Percentiles rank a stretch among this genome's conserved stretches.
These are phyloP conservation scores for Tychaedon coryphoeus DNA, from an alignment of 2,113 vertebrate species.

Conservation along the genomic window DNA sequence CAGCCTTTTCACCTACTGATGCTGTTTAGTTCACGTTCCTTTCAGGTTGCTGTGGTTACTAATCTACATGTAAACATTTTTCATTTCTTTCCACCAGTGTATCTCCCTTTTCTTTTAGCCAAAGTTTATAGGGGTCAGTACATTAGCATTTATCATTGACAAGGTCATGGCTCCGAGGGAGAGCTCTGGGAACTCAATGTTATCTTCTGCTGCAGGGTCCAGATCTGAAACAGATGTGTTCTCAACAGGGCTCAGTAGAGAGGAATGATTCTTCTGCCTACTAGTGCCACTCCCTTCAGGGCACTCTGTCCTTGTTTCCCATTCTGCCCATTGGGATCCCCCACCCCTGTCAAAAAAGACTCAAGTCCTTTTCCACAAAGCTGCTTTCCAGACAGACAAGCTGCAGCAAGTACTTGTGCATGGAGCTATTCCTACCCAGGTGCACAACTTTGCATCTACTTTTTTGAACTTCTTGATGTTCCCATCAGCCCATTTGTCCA, in stretches of 20 bases:
- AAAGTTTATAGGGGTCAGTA: background rate
- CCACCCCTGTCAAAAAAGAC: background rate
- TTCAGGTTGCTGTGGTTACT: background rate
- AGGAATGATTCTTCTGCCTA: background rate
- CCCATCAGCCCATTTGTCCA: background rate
- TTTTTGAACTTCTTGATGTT: background rate
- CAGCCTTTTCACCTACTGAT: background rate
- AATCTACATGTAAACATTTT: background rate
- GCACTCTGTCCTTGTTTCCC: background rate
- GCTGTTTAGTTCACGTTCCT: background rate
- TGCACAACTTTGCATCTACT: background rate
- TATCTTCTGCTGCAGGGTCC: background rate
- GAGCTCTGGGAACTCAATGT: background rate
- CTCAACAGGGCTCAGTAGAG: background rate
- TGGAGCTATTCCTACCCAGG: background rate
- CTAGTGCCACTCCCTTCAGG: background rate
- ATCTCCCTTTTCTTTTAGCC: background rate
- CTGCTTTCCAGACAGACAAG: background rate
- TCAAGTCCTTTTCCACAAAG: background rate
- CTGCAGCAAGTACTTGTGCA: background rate
- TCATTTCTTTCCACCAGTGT: background rate
- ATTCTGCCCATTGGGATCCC: background rate
- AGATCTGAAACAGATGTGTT: background rate
- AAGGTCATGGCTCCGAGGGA: background rate
- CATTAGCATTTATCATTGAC: background rate